Conservation (phyloP, 64 coral and sea anemone species). For the Astreopora myriophthalma region DNA sequence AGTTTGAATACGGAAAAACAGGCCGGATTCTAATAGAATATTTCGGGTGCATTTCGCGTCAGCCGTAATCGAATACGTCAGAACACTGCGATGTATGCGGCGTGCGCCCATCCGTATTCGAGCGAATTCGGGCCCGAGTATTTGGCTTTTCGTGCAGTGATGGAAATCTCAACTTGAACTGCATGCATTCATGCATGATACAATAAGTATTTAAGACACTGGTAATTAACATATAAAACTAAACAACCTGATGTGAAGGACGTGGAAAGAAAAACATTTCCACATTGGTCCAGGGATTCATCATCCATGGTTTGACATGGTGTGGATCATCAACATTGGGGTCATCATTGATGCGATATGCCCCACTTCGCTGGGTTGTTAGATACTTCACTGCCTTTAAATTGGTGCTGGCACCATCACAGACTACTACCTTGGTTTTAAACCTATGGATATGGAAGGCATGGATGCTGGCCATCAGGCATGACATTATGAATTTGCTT, state of each 20-base stretch:
- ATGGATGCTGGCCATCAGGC: not conserved
- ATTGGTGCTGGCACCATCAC: conserved; percentile 21
- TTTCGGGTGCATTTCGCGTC: not conserved
- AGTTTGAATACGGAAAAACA: conserved; percentile 16
- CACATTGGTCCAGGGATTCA: conserved; percentile 7
- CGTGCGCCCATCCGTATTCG: not conserved
- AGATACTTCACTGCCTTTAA: conserved; percentile 15
- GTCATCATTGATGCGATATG: conserved; percentile 10
- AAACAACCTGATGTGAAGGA: not conserved
- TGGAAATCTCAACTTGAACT: no score
- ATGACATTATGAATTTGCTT: not conserved
- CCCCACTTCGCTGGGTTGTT: not conserved
- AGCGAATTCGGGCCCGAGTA: not conserved
- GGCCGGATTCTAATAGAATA: not conserved
- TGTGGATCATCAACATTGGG: not conserved
- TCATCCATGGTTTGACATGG: conserved; percentile 12
- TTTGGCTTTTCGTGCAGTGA: not conserved
- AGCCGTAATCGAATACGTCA: not conserved
- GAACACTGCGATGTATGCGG: not conserved
- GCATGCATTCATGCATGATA: no score
- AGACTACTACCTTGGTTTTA: not conserved
- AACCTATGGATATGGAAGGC: conserved; percentile 10
- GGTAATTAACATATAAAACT: no score
- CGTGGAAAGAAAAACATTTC: not conserved
- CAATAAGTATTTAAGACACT: no score